Conservation (phyloP, 2,797 vertebrate genomes). For the Chaenodraco wilsoni region DNA sequence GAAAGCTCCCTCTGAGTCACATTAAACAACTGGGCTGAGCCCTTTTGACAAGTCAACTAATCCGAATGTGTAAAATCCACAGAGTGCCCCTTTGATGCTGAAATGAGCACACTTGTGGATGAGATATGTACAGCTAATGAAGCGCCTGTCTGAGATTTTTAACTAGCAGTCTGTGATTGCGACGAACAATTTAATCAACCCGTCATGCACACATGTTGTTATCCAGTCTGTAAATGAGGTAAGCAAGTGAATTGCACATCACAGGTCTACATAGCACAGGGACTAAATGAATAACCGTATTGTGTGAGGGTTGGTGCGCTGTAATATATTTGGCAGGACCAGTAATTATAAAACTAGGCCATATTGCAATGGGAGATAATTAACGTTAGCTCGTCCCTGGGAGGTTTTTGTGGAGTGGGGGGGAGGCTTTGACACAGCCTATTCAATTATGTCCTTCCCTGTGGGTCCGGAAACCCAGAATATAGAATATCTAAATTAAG, state of each 20-base stretch:
- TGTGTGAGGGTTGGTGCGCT: conserved; percentile 72
- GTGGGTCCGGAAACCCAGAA: conserved; percentile 79
- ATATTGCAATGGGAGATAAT: conserved; percentile 89
- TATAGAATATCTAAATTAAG: conserved; percentile 85
- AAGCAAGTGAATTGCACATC: conserved; percentile 49
- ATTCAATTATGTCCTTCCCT: conserved; percentile 87
- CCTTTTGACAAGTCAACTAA: conserved; percentile 29
- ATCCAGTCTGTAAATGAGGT: conserved; percentile 68
- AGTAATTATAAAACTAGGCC: conserved; percentile 91
- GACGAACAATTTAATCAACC: conserved; percentile 43
- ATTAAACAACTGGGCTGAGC: conserved; percentile 23
- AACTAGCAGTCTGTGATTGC: conserved; percentile 25
- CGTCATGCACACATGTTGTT: conserved; percentile 47
- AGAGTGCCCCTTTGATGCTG: conserved; percentile 38
- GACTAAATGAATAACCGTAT: conserved; percentile 74
- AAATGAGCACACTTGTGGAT: conserved; percentile 41
- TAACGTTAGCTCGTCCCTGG: conserved; percentile 84
- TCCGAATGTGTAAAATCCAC: conserved; percentile 34
- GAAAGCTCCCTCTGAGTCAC: conserved; percentile 13
- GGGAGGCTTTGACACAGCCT: conserved; percentile 85
- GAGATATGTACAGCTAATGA: conserved; percentile 54
- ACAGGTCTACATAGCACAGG: conserved; percentile 47
- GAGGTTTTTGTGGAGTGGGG: conserved; percentile 78
- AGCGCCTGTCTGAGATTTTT: conserved; percentile 41
- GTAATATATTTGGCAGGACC: conserved; percentile 87